Evolutionary conservation across 64 coral and sea anemone species (phyloP).

Genomic region (Pocillopora verrucosa): DNA sequence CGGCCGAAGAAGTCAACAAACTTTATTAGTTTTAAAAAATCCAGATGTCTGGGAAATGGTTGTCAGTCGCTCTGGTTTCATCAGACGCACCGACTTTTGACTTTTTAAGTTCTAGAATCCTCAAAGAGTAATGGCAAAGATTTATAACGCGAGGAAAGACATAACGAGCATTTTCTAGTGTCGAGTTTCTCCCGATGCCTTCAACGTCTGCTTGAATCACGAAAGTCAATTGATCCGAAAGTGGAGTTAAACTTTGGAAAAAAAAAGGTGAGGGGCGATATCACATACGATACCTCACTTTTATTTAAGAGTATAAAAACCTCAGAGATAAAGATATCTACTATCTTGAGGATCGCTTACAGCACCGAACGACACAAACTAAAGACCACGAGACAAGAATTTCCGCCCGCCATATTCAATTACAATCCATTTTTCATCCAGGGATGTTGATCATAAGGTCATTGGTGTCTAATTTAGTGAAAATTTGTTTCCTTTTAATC

Average conservation of each 20-base stretch:
- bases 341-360: conserved; percentile 36
- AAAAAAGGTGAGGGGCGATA: background rate
- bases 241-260: background rate
- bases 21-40: background rate
- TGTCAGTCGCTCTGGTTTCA: background rate
- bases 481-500: conserved; percentile 23
- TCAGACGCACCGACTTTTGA: background rate
- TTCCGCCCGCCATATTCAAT: conserved; percentile 32
- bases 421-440: conserved; percentile 22
- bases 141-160: background rate
- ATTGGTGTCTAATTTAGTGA: conserved; percentile 11
- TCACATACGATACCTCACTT: background rate
- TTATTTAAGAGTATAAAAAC: background rate
- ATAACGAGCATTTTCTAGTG: background rate
- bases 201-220: conserved; percentile 20
- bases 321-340: background rate
- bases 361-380: background rate
- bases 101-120: background rate
- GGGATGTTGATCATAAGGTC: background rate
- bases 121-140: conserved; percentile 4
- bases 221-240: background rate
- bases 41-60: background rate
- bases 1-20: background rate
- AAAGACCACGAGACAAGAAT: background rate
- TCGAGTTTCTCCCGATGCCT: conserved; percentile 14